Evolutionary conservation across 2,888 invertebrate genomes (phyloP).

Genomic region (Acanthosepion pharaonis): DNA sequence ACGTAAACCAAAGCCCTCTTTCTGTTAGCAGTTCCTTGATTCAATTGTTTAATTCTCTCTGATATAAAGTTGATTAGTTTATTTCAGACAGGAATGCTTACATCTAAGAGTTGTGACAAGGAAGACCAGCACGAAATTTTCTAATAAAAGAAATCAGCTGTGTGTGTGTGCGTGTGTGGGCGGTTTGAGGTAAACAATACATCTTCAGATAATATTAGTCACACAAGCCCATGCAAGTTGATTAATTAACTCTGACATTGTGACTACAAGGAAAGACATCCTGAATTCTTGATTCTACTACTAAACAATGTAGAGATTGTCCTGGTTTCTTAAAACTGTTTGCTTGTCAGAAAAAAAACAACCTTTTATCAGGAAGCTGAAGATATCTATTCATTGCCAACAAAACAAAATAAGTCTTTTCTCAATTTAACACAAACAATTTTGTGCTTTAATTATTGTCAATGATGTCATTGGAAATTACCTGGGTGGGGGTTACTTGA

Average conservation of each 20-base stretch:
- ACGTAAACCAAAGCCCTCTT: neutral
- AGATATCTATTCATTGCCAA: neutral
- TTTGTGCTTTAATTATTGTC: neutral
- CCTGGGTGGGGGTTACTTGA: neutral
- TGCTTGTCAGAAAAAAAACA: neutral
- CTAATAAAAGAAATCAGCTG: neutral
- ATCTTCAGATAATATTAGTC: neutral
- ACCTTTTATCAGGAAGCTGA: neutral
- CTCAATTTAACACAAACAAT: neutral
- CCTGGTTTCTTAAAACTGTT: neutral
- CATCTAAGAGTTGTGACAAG: neutral
- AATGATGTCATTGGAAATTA: neutral
- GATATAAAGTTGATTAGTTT: conserved; percentile 23
- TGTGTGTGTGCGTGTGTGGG: neutral
- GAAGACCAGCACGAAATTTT: neutral
- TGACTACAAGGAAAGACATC: neutral
- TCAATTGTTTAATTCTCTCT: conserved; percentile 1
- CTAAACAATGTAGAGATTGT: neutral
- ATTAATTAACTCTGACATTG: neutral
- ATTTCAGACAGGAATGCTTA: neutral
- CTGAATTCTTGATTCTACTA: neutral
- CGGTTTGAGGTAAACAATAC: neutral
- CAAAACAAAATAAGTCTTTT: neutral
- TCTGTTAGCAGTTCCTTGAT: neutral
- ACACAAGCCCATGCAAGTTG: neutral